phyloP scores from a whole-genome alignment of 2,113 vertebrate species.

The Accipiter cooperii region DNA sequence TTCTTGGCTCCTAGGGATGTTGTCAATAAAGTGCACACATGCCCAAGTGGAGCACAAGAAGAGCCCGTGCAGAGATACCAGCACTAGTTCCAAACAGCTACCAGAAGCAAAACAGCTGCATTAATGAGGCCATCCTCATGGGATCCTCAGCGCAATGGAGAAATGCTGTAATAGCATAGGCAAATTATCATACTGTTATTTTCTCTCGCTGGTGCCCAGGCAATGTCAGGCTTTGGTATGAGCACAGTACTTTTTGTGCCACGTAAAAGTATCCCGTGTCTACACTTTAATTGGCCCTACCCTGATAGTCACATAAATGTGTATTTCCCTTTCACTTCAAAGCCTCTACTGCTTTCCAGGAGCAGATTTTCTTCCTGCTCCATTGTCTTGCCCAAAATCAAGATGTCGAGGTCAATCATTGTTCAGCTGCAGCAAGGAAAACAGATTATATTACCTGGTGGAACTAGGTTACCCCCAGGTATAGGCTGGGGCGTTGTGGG shows the following conservation, averaged over 20 bases:
- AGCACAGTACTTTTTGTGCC: background rate
- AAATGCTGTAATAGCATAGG: background rate
- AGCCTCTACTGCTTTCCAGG: background rate
- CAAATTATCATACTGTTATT: background rate
- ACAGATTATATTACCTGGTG: constrained; percentile 30
- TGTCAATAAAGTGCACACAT: background rate
- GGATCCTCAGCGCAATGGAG: background rate
- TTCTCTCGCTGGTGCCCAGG: background rate
- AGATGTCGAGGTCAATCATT: background rate
- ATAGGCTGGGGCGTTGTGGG: background rate
- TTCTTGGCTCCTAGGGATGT: background rate
- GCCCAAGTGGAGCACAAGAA: background rate
- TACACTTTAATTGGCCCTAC: background rate
- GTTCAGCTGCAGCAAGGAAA: background rate
- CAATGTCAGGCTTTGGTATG: background rate
- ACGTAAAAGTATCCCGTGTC: background rate
- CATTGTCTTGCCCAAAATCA: background rate
- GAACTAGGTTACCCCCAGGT: constrained; percentile 30
- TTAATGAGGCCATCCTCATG: background rate
- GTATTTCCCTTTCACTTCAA: background rate
- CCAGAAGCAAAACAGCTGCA: background rate
- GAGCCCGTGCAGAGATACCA: background rate
- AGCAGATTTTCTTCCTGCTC: background rate
- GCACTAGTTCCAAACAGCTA: background rate
- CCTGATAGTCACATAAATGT: background rate